Conservation (phyloP, 2,797 vertebrate species). For the Alcedo quadribrachys region DNA sequence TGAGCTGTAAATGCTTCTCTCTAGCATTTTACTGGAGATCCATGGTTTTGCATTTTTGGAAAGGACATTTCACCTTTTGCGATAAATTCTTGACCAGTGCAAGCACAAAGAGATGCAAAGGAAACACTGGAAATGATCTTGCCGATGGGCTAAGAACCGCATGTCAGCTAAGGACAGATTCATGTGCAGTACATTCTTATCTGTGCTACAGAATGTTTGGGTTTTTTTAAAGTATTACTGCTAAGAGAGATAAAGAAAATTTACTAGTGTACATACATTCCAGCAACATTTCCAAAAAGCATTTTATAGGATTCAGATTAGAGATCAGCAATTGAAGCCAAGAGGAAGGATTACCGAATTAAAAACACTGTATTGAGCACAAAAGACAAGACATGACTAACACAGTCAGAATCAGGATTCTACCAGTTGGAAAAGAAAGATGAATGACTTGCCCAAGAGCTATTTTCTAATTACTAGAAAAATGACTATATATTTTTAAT, state of each 20-base stretch:
- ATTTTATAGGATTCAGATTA: constrained; percentile 23
- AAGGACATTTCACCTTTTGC: not conserved
- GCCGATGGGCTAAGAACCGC: not conserved
- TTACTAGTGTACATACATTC: not conserved
- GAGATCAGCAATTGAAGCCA: constrained; percentile 11
- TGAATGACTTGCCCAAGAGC: not conserved
- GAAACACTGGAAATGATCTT: constrained; percentile 21
- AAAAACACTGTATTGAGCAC: not conserved
- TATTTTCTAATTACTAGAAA: not conserved
- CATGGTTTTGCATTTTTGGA: not conserved
- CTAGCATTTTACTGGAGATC: not conserved
- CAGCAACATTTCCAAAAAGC: not conserved
- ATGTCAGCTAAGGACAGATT: constrained; percentile 60
- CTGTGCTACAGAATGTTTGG: not conserved
- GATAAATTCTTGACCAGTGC: not conserved
- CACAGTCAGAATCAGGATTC: not conserved
- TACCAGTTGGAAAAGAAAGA: not conserved
- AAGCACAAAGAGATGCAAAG: not conserved
- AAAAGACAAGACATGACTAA: not conserved
- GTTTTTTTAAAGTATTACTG: constrained; percentile 20
- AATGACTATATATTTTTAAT: not conserved
- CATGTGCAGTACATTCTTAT: constrained; percentile 28
- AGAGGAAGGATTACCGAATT: constrained; percentile 26
- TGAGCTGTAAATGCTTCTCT: not conserved
- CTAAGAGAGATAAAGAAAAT: constrained; percentile 26